Percentiles rank a stretch among this genome's conserved stretches.
These are phyloP conservation scores for Trichopria drosophilae DNA, from an alignment of 2,888 invertebrate species.

Conservation along the genomic window DNA sequence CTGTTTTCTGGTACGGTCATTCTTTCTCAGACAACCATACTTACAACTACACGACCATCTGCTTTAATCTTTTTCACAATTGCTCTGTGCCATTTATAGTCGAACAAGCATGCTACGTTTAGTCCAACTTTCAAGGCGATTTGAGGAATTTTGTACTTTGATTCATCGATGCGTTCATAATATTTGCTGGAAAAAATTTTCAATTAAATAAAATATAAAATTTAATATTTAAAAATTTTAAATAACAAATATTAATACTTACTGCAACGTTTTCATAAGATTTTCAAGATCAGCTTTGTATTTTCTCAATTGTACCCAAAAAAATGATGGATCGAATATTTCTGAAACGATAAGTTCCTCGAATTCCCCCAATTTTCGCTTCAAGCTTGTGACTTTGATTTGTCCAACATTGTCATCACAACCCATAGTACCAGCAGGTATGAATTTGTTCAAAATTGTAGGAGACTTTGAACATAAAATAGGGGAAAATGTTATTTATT, in stretches of 20 bases:
- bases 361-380: slow-evolving; percentile 22
- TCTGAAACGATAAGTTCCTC: slow-evolving; percentile 46
- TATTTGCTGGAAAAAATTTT: slow-evolving; percentile 23
- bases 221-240: not conserved
- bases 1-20: not conserved
- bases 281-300: slow-evolving; percentile 34
- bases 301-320: slow-evolving; percentile 48
- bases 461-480: slow-evolving; percentile 37
- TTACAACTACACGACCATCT: slow-evolving; percentile 47
- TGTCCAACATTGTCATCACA: slow-evolving; percentile 46
- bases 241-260: slow-evolving; percentile 26
- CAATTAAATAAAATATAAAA: not conserved
- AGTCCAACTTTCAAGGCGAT: slow-evolving; percentile 47
- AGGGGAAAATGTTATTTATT: slow-evolving; percentile 2
- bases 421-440: slow-evolving; percentile 45
- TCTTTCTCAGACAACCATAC: slow-evolving; percentile 26
- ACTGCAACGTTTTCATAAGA: slow-evolving; percentile 49
- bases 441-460: slow-evolving; percentile 33
- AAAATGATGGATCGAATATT: slow-evolving; percentile 51
- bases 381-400: slow-evolving; percentile 39
- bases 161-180: slow-evolving; percentile 17
- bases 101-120: slow-evolving; percentile 49
- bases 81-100: slow-evolving; percentile 49
- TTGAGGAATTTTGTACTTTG: slow-evolving; percentile 42
- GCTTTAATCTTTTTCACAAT: slow-evolving; percentile 46